A percentile compares a stretch with the other conserved stretches of the same genome.
Evolutionary conservation across 2,113 vertebrate genomes (phyloP).

Genomic region (Canis aureus): DNA sequence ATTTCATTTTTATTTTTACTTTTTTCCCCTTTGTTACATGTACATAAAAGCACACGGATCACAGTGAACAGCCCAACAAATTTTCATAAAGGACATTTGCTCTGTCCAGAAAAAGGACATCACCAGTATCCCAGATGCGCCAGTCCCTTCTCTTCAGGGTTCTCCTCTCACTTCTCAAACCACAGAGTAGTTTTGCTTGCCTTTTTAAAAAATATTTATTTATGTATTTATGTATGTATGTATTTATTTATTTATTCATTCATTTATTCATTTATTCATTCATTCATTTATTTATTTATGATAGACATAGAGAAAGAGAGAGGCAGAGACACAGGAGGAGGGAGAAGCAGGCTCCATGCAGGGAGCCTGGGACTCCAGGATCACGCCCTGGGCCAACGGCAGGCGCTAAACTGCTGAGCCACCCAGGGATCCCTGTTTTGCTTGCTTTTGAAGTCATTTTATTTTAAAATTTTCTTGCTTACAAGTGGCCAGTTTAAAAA

Average conservation of each 20-base stretch:
- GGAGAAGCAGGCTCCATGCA: no score
- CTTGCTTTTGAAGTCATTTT: constrained; percentile 19
- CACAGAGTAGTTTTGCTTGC: neutral
- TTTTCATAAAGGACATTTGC: neutral
- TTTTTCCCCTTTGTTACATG: neutral
- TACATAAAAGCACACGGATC: neutral
- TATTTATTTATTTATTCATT: no score
- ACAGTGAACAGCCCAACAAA: neutral
- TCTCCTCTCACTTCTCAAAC: neutral
- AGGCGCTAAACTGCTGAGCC: no score
- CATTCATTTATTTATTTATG: no score
- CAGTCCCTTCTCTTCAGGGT: no score
- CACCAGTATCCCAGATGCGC: no score
- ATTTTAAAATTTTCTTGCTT: constrained; percentile 17
- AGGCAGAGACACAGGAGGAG: no score
- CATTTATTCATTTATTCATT: no score
- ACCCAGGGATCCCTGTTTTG: neutral
- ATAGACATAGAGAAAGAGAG: no score
- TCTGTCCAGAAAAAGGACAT: neutral
- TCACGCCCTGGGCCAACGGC: no score
- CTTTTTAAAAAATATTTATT: neutral
- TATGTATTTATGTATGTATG: no score
- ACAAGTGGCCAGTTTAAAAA: neutral
- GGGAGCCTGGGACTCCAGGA: no score
- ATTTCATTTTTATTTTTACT: neutral